Evolutionary conservation across 2,888 invertebrate species (phyloP).

Genomic region (Conops quadrifasciatus): DNA sequence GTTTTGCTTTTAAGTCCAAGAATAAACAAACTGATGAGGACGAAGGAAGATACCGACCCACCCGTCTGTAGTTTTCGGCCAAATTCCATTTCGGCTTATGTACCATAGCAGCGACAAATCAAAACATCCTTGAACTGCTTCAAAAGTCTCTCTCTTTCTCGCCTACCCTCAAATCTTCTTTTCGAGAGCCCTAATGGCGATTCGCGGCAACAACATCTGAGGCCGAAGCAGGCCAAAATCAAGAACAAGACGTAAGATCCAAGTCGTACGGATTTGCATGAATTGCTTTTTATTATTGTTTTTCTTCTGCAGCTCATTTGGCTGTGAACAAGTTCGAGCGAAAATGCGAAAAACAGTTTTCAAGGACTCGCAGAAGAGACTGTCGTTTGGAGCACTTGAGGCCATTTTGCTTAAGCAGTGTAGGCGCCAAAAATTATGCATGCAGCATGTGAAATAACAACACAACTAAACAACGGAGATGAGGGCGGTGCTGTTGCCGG

Average conservation of each 20-base stretch:
- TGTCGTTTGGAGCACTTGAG: neutral
- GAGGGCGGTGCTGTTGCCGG: neutral
- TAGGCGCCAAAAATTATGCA: conserved; percentile 1
- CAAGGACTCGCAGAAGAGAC: neutral
- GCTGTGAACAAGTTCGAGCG: neutral
- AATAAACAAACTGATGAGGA: neutral
- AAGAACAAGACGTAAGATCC: neutral
- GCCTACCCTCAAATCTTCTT: neutral
- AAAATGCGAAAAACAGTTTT: conserved; percentile 7
- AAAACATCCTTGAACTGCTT: conserved; percentile 8
- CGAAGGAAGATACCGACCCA: neutral
- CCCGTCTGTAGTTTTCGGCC: neutral
- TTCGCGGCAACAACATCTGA: neutral
- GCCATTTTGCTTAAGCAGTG: neutral
- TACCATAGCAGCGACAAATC: neutral
- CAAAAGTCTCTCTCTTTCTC: neutral
- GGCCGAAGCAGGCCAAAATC: too few species aligned
- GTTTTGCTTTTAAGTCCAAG: neutral
- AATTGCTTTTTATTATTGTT: neutral
- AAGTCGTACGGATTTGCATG: neutral
- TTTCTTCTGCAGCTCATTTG: neutral
- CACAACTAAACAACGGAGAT: neutral
- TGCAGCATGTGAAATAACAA: neutral
- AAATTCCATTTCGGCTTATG: neutral
- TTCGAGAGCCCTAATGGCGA: neutral